phyloP scores from a whole-genome alignment of 2,888 invertebrate genomes.

The Oasisia sp. region DNA sequence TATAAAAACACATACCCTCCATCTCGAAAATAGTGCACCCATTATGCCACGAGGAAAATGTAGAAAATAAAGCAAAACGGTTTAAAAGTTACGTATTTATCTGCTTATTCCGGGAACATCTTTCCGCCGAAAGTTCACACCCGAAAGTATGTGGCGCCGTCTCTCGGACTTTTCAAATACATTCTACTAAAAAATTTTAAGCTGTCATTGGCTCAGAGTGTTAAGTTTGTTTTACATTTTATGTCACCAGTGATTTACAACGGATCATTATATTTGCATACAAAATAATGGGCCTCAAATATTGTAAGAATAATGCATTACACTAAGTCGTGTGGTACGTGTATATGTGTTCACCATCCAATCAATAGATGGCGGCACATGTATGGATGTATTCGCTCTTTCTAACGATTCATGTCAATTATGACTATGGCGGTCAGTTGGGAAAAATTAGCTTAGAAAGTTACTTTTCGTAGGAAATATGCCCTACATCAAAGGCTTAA shows the following conservation, averaged over 20 bases:
- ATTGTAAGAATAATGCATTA: not conserved
- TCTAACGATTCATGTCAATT: not conserved
- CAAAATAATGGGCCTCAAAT: not conserved
- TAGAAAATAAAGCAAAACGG: not conserved
- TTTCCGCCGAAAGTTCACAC: not conserved
- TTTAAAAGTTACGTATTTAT: not conserved
- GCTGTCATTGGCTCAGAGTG: not conserved
- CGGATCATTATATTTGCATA: not conserved
- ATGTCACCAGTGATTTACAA: not conserved
- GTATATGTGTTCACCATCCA: not conserved
- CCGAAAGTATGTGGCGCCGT: not conserved
- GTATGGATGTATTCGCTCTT: not conserved
- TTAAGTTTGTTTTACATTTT: not conserved
- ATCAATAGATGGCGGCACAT: conserved; percentile 1
- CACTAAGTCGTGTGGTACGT: not conserved
- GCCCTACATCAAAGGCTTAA: too few species aligned
- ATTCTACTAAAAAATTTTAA: not conserved
- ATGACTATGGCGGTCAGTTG: too few species aligned
- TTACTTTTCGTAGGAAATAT: too few species aligned
- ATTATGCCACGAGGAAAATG: conserved; percentile 19
- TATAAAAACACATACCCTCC: conserved; percentile 28
- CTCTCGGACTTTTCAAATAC: not conserved
- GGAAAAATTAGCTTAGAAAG: too few species aligned
- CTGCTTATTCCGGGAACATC: not conserved
- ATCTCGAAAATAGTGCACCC: conserved; percentile 29